These are phyloP conservation scores for Oxyruncus cristatus DNA, from an alignment of 2,113 vertebrate genomes.

Conservation along the genomic window DNA sequence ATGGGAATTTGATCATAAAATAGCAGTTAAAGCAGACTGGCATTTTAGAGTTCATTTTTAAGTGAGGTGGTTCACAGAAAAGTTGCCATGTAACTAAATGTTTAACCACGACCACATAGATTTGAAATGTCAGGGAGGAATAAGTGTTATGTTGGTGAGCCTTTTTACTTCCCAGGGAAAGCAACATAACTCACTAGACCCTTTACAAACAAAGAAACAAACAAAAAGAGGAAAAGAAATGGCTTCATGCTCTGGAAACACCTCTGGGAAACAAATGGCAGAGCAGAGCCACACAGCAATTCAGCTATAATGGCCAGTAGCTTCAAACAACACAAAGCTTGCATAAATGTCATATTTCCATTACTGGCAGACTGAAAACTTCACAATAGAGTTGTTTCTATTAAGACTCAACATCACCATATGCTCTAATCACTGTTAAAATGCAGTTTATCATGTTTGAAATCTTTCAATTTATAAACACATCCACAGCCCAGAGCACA, in stretches of 20 bases:
- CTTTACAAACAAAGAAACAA: conserved; percentile 38
- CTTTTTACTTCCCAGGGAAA: conserved; percentile 29
- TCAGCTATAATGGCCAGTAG: conserved; percentile 42
- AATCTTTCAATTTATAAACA: background rate
- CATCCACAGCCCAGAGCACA: background rate
- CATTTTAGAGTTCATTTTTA: conserved; percentile 23
- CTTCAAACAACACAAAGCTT: conserved; percentile 59
- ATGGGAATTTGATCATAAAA: background rate
- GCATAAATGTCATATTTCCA: conserved; percentile 59
- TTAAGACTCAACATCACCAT: background rate
- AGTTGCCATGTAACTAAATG: conserved; percentile 9
- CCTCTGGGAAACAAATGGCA: conserved; percentile 37
- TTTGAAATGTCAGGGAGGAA: conserved; percentile 31
- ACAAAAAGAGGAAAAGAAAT: conserved; percentile 18
- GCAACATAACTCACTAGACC: background rate
- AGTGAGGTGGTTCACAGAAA: background rate
- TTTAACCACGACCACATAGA: background rate
- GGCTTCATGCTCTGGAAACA: conserved; percentile 34
- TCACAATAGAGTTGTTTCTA: conserved; percentile 26
- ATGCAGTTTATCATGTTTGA: conserved; percentile 16
- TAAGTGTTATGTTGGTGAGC: background rate
- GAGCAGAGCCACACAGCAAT: conserved; percentile 4
- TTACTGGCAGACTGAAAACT: conserved; percentile 32
- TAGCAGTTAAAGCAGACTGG: background rate
- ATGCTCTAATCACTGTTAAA: conserved; percentile 61